Percentiles rank a stretch among this genome's conserved stretches.
These are phyloP conservation scores for Hexactinellida sp. DNA, from an alignment of 37 sponge, comb jelly and placozoan genomes.

Conservation along the genomic window DNA sequence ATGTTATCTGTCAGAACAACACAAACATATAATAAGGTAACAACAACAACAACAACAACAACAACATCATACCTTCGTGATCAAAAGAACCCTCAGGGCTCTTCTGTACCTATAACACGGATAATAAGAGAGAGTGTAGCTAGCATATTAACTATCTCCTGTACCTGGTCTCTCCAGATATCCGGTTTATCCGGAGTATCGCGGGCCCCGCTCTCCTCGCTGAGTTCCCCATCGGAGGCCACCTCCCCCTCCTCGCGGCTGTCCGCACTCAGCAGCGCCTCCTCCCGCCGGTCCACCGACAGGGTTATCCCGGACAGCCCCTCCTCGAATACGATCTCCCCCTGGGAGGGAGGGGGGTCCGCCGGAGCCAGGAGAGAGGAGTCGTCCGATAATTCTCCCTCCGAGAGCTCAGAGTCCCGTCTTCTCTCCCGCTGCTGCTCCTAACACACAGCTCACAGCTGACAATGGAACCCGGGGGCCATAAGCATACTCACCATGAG, in stretches of 20 bases:
- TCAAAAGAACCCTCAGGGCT: background rate
- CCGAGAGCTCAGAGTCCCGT: background rate
- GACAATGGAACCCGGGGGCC: too few relatives aligned
- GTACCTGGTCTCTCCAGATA: too few relatives aligned
- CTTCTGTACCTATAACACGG: background rate
- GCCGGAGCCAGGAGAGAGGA: background rate
- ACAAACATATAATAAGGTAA: background rate
- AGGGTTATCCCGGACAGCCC: background rate
- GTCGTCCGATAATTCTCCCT: background rate
- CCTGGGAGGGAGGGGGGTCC: background rate
- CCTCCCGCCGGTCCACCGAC: background rate
- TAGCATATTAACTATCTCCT: too few relatives aligned
- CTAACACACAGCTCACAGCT: too few relatives aligned
- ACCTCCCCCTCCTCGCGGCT: slow-evolving; percentile 2
- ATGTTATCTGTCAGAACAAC: background rate
- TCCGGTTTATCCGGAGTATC: too few relatives aligned
- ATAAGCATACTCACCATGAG: too few relatives aligned
- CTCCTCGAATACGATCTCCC: background rate
- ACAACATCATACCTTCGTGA: background rate
- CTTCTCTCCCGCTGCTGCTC: background rate
- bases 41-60: background rate
- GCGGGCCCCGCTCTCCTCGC: background rate
- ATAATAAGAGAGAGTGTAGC: background rate
- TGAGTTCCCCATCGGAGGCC: background rate
- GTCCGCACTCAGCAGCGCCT: background rate